phyloP scores from a whole-genome alignment of 2,113 vertebrate species.

The Poecilia latipinna region DNA sequence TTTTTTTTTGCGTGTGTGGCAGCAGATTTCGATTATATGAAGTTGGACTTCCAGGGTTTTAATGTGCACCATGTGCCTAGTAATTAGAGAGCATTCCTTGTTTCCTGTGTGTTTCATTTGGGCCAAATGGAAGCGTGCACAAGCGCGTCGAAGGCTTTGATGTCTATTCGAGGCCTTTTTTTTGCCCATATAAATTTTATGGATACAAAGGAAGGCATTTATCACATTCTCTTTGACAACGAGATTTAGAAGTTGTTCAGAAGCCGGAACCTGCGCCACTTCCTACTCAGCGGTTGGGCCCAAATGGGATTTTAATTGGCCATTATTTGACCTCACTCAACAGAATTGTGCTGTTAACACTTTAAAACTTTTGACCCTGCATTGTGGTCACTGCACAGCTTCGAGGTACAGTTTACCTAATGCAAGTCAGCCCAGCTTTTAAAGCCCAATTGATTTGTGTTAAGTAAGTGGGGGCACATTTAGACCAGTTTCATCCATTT shows the following conservation, averaged over 20 bases:
- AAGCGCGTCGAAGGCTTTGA: conserved; percentile 69
- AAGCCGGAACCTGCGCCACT: conserved; percentile 45
- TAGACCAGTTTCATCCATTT: not conserved
- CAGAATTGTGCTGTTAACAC: conserved; percentile 56
- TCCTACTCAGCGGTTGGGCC: conserved; percentile 36
- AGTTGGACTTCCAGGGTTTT: conserved; percentile 75
- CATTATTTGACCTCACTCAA: conserved; percentile 63
- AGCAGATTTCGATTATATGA: conserved; percentile 73
- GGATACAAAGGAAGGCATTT: conserved; percentile 69
- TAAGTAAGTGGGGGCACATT: not conserved
- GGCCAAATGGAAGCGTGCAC: conserved; percentile 28
- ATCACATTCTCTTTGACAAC: conserved; percentile 68
- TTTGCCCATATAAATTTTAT: conserved; percentile 70
- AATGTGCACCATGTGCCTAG: conserved; percentile 77
- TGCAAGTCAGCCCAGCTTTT: not conserved
- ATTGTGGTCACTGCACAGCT: conserved; percentile 32
- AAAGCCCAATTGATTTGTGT: not conserved
- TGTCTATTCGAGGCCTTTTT: conserved; percentile 64
- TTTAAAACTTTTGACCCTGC: conserved; percentile 25
- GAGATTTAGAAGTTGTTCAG: conserved; percentile 56
- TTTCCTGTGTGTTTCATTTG: conserved; percentile 75
- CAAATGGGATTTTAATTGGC: conserved; percentile 68
- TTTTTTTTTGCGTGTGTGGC: conserved; percentile 36
- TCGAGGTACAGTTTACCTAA: conserved; percentile 19
- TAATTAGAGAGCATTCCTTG: conserved; percentile 73